Evolutionary conservation across 2,888 invertebrate species (phyloP).

Genomic region (Hyppa rectilinea): DNA sequence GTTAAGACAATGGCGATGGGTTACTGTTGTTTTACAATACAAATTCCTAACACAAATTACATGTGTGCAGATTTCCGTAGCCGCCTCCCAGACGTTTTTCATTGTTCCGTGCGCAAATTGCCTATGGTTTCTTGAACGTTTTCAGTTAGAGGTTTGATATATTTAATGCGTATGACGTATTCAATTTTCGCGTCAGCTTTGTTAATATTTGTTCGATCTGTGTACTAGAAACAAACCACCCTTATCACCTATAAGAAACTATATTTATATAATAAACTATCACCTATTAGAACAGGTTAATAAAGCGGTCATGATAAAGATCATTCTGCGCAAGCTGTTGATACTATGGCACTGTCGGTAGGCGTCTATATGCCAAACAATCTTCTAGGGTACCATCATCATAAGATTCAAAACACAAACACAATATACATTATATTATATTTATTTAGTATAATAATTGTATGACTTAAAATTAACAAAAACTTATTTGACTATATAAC

Average conservation of each 20-base stretch:
- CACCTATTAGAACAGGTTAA: neutral
- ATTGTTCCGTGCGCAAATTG: conserved; percentile 74
- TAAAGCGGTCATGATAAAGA: neutral
- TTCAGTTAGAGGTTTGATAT: conserved; percentile 34
- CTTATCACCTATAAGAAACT: too few relatives aligned
- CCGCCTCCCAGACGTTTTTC: conserved; percentile 73
- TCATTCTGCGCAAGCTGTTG: neutral
- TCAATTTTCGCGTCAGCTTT: conserved; percentile 29
- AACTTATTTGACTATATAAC: neutral
- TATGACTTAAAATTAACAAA: neutral
- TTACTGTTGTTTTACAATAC: conserved; percentile 82
- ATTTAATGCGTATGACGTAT: conserved; percentile 38
- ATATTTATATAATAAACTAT: too few relatives aligned
- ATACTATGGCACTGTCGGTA: neutral
- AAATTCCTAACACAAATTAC: conserved; percentile 84
- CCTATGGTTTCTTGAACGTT: conserved; percentile 65
- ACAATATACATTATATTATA: too few relatives aligned
- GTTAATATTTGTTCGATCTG: neutral
- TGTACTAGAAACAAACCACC: neutral
- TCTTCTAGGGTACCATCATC: neutral
- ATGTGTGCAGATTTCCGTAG: conserved; percentile 77
- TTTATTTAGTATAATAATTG: too few relatives aligned
- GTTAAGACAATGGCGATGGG: conserved; percentile 81
- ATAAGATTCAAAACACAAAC: too few relatives aligned
- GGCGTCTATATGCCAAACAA: neutral